Base-by-base conservation (phyloP, 2,888 invertebrate genomes). In the Coelinius sp. region DNA sequence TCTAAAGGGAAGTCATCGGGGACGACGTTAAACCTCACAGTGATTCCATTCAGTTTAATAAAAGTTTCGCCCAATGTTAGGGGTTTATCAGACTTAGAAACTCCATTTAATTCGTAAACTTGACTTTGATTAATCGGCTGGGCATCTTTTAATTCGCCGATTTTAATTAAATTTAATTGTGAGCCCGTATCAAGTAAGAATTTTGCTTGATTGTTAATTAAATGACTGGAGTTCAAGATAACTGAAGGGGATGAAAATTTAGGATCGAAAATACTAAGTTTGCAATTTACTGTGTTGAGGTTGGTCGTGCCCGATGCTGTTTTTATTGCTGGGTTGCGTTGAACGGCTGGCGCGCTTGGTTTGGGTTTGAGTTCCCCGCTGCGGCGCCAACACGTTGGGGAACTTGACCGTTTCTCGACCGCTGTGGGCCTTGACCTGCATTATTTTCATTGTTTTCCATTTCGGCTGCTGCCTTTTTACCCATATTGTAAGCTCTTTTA, bases 161-260 rank as follows among this genome's bases (percentile, higher is more conserved):
- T 7, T 66, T 71, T 66, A 4, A 71, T 67, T 22, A 71, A 46
- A 46, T 59, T 66, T 7, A 68, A n/a, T 46, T 59, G 12, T 1
- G 46, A 63, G 14, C 52, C 63, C 5, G 52, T 49, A 22, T 68
- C 71, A 17, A 71, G n/a, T 14, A 68, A 64, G 38, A 70, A 24
- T 56, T 53, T 59, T 0, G 22, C 22, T n/a, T 41, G 12, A 6
- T 49, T 44, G 4, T 38, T 38, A 7, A 24, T 20, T 8, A 68
- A 27, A 22, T 68, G 56, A 24, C 10, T 41, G 0, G 44, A 68
- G 8, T 56, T 22, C 6, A 68, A 4, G 5, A 35, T 14, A 20
- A 59, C 25, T 10, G 68, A 5, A 25, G 68, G 56, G 3, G 68
- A 44, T 2, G 14, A 38, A 17, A 49, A 31, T 25, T 35, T 17